Evolutionary conservation across 2,888 invertebrate genomes (phyloP).

Genomic region (Ecliptopera silaceata): DNA sequence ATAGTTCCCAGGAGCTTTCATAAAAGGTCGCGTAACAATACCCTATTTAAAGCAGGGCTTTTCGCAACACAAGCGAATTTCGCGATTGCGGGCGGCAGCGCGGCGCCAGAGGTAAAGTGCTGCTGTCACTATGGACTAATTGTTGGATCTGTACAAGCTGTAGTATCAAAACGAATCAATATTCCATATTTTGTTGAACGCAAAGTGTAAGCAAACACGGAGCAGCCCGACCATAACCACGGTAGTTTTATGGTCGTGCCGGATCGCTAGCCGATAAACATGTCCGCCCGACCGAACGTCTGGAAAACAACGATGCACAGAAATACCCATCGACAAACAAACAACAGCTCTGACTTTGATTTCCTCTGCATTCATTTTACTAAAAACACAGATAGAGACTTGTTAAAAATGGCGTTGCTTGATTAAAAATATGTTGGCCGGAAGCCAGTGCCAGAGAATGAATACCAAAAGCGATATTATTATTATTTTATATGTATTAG

Average conservation of each 20-base stretch:
- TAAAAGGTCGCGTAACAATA: slow-evolving; percentile 72
- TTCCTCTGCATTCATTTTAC: slow-evolving; percentile 32
- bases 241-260: slow-evolving; percentile 63
- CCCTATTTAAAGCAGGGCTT: slow-evolving; percentile 59
- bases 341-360: slow-evolving; percentile 47
- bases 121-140: slow-evolving; percentile 34
- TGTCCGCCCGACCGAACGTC: slow-evolving; percentile 55
- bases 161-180: slow-evolving; percentile 24
- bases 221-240: slow-evolving; percentile 55
- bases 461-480: slow-evolving; percentile 37
- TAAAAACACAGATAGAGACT: slow-evolving; percentile 28
- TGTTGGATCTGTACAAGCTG: slow-evolving; percentile 27
- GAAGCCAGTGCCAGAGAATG: slow-evolving; percentile 45
- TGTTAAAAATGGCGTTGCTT: slow-evolving; percentile 32
- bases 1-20: slow-evolving; percentile 54
- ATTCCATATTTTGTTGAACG: slow-evolving; percentile 32
- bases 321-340: slow-evolving; percentile 68
- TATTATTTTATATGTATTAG: too few species aligned
- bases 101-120: slow-evolving; percentile 51
- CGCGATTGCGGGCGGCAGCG: slow-evolving; percentile 61
- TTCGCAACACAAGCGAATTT: slow-evolving; percentile 57
- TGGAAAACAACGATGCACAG: slow-evolving; percentile 62
- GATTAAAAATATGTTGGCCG: slow-evolving; percentile 49
- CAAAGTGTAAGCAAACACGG: slow-evolving; percentile 58
- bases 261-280: slow-evolving; percentile 71